Base-by-base conservation (phyloP, 2,797 vertebrate species). In the Fratercula arctica region DNA sequence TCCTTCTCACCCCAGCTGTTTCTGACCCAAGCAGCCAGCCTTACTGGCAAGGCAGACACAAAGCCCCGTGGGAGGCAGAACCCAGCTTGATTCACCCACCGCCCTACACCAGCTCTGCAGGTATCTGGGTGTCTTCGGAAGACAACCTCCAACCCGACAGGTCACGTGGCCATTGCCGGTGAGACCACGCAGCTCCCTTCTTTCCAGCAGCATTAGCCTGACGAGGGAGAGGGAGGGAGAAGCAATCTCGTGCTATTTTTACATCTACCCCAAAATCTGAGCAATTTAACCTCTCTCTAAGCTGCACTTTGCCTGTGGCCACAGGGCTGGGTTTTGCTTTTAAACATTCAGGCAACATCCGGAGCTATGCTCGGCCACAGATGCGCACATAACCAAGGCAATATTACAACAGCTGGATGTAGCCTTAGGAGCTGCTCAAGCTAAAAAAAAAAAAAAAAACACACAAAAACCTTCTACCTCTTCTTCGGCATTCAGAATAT, bases 101-200 rank as follows among this genome's bases (percentile, higher is more conserved):
- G 60, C 67, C 24, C 60, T 35, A 63, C 39, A 59, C 13, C 39
- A 23, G 12, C 61, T 24, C 18, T 13, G 17, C 41, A 23, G 35
- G 29, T n/a, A 75, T 29, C 35, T 4, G 1, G 3, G 23, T n/a
- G 33, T 28, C 80, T 51, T 29, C 56, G 64, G 72, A 76, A 56
- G 87, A 59, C 39, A 12, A 41, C 13, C 61, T 39, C 45, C 25
- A 41, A 37, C 35, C 69, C 33, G 14, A 66, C 31, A 29, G 35
- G 63, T 41, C 4, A 1, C 0, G 0, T 26, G 43, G 43, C 25
- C 80, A 45, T 1, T 46, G 39, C 35, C 1, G 0, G 8, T 14
- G 41, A 80, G 41, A 89, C n/a, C 37, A 72, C 0, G 10, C 56
- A 77, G 51, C 45, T 72, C 60, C 7, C 21, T 67, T 41, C 61